These are phyloP conservation scores for Eutolmus rufibarbis DNA, from an alignment of 2,888 invertebrate genomes.

Conservation along the genomic window DNA sequence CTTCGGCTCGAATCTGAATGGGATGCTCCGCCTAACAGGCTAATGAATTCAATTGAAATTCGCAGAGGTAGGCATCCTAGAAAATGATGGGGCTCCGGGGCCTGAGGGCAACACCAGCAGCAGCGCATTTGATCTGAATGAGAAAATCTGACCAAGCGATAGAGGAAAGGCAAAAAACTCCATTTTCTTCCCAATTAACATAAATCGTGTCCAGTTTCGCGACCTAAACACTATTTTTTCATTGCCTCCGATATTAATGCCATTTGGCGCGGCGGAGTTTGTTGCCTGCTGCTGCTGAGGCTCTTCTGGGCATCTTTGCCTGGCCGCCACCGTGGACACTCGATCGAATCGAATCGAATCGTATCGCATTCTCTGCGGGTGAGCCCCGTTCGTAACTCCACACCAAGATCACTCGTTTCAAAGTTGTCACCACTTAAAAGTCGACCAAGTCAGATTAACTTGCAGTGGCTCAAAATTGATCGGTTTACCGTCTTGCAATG, in stretches of 20 bases:
- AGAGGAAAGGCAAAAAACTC: neutral
- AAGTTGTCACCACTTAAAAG: neutral
- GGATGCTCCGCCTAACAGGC: neutral
- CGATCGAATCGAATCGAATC: neutral
- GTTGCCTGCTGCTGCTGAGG: neutral
- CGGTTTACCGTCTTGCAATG: neutral
- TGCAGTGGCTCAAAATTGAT: neutral
- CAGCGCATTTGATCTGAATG: slow-evolving; percentile 18
- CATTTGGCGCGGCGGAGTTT: neutral
- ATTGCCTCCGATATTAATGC: neutral
- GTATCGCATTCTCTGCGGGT: neutral
- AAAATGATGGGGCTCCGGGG: neutral
- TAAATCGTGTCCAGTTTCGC: slow-evolving; percentile 23
- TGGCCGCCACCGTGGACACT: neutral
- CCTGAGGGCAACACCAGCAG: neutral
- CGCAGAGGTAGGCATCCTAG: slow-evolving; percentile 4
- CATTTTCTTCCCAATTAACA: slow-evolving; percentile 24
- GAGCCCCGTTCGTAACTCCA: neutral
- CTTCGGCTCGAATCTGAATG: neutral
- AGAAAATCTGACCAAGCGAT: neutral
- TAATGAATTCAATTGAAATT: slow-evolving; percentile 8
- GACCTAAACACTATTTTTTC: slow-evolving; percentile 16
- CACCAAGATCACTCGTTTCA: neutral
- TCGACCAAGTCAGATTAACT: neutral
- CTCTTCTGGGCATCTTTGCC: neutral